Evolutionary conservation across 2,113 vertebrate genomes (phyloP).

Genomic region (Siniperca chuatsi): DNA sequence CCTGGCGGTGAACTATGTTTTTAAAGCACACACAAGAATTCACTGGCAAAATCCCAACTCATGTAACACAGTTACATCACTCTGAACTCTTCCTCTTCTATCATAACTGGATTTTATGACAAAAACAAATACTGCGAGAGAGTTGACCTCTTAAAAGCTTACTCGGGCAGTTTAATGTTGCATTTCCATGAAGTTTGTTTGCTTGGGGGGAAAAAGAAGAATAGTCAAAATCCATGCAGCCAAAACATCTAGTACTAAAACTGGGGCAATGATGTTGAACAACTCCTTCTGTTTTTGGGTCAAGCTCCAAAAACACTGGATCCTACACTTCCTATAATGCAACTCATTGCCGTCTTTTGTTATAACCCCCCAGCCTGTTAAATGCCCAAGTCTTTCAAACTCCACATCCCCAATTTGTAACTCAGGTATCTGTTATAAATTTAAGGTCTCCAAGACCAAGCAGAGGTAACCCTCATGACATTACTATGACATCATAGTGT

Average conservation of each 20-base stretch:
- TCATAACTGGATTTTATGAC: slow-evolving; percentile 33
- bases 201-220: not conserved
- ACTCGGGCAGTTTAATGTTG: not conserved
- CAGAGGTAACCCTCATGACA: not conserved
- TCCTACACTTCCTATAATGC: not conserved
- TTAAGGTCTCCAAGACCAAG: not conserved
- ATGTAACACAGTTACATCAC: slow-evolving; percentile 63
- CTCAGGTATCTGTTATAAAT: not conserved
- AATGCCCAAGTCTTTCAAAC: not conserved
- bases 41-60: slow-evolving; percentile 37
- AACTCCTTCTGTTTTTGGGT: not conserved
- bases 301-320: not conserved
- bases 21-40: slow-evolving; percentile 21
- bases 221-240: not conserved
- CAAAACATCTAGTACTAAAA: not conserved
- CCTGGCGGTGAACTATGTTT: slow-evolving; percentile 47
- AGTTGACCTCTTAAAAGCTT: slow-evolving; percentile 22
- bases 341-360: not conserved
- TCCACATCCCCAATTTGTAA: not conserved
- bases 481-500: not conserved
- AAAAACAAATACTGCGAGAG: slow-evolving; percentile 30
- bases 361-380: not conserved
- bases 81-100: slow-evolving; percentile 27
- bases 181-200: not conserved
- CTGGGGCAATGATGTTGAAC: not conserved